Base-by-base conservation (phyloP, 1,140 invertebrate genomes). In the Drosophila tani region DNA sequence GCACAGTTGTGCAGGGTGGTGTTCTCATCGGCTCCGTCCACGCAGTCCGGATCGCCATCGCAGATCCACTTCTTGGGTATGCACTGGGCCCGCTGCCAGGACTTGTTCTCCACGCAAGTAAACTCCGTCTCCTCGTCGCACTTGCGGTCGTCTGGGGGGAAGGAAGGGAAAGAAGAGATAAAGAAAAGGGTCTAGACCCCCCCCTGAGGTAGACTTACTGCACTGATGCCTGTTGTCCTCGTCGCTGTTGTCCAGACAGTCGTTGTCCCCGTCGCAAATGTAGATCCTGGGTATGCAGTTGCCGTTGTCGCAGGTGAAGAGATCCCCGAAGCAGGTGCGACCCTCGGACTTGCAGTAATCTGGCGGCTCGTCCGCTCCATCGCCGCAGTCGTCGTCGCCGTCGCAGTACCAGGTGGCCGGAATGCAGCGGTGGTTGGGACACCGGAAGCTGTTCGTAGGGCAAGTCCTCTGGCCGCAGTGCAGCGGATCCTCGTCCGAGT, bases 1-100 rank as follows among this genome's bases (percentile, higher is more conserved):
- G 97, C 95, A 90, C 98, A 99, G 78, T 96, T 95, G 67, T 97
- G 96, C 11, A 96, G 79, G 0, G 97, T 97, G 0, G 95, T 94
- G 84, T 98, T 98, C 93, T 99, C 98, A 93, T 99, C 98, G n/a
- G 98, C 98, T 0, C 98, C 98, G 92, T 99, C 98, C 0, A 98
- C 97, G 93, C 98, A 99, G 91, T 99, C 98, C 0, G 98, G 97
- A 92, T 99, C 98, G 0, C 98, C 98, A 92, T 99, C 98, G 93
- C 98, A 99, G 0, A 99, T 93, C 98, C 98, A 99, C 91, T 98
- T 97, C 70, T 95, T 95, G 0, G 97, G 97, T 57, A 99, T 99
- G 93, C 98, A 99, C 70, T 98, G 97, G 1, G 97, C 96, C 58
- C 97, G 94, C 49, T 96, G 97, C 98, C 98, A 98, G 7, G 96